Evolutionary conservation across 1,140 invertebrate species (phyloP).

Genomic region (Pissodes strobi): DNA sequence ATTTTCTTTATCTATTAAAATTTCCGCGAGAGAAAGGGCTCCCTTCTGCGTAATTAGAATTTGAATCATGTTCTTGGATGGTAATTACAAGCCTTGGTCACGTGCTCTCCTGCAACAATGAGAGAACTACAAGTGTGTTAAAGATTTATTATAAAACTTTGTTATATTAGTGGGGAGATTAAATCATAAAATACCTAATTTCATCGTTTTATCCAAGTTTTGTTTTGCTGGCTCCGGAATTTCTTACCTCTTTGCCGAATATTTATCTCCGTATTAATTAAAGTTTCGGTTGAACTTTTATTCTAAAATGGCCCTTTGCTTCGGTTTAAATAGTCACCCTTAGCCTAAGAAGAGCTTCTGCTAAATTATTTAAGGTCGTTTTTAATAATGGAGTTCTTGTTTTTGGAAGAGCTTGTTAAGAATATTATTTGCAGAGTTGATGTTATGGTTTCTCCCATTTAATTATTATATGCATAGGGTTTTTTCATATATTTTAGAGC

Average conservation of each 20-base stretch:
- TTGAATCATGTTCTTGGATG: constrained; percentile 27
- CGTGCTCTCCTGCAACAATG: constrained; percentile 12
- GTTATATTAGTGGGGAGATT: constrained; percentile 35
- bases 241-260: constrained; percentile 22
- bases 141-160: constrained; percentile 37
- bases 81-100: constrained; percentile 26
- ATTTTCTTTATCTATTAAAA: not conserved
- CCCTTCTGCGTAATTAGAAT: constrained; percentile 20
- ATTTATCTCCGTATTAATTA: constrained; percentile 33
- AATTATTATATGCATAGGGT: too few species aligned
- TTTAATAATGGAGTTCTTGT: too few species aligned
- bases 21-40: not conserved
- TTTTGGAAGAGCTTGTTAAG: too few species aligned
- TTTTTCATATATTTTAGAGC: too few species aligned
- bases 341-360: not conserved
- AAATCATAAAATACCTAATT: constrained; percentile 35
- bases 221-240: constrained; percentile 15
- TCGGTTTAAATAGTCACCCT: not conserved
- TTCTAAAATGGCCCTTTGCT: not conserved
- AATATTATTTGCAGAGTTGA: too few species aligned
- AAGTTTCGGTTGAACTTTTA: constrained; percentile 20
- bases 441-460: too few species aligned
- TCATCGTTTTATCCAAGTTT: constrained; percentile 25
- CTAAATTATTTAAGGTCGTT: not conserved
- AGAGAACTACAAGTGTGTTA: constrained; percentile 27